Evolutionary conservation across 2,113 vertebrate species (phyloP).

Genomic region (Anthoscopus minutus): DNA sequence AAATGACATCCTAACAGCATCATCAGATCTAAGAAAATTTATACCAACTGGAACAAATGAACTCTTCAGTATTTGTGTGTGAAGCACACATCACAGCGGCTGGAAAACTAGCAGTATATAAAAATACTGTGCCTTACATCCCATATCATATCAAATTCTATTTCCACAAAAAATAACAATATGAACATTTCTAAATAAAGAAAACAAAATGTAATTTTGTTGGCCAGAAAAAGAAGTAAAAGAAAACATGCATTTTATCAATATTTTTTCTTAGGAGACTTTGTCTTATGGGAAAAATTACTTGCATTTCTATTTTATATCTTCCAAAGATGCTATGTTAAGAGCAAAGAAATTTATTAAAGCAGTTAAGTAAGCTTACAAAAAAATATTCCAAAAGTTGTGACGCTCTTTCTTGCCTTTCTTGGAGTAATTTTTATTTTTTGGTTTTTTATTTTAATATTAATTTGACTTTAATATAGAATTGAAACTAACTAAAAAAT

Average conservation of each 20-base stretch:
- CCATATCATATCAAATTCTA: neutral
- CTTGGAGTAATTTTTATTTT: neutral
- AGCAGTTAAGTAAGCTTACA: neutral
- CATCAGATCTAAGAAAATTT: neutral
- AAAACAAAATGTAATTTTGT: neutral
- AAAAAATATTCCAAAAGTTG: neutral
- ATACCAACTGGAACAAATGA: neutral
- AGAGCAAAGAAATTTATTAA: neutral
- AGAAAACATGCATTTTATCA: neutral
- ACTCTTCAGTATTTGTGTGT: neutral
- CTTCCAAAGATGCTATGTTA: neutral
- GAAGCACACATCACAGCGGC: neutral
- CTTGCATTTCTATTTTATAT: neutral
- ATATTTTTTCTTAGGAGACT: neutral
- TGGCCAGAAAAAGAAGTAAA: neutral
- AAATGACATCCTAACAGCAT: neutral
- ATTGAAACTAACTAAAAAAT: neutral
- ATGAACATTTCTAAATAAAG: neutral
- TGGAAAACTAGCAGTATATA: neutral
- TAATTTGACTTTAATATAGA: neutral
- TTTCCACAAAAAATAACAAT: neutral
- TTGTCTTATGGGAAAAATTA: neutral
- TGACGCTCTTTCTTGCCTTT: neutral
- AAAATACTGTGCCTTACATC: neutral
- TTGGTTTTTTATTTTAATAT: neutral